Base-by-base conservation (phyloP, 1,140 invertebrate genomes). In the Helicoverpa armigera region DNA sequence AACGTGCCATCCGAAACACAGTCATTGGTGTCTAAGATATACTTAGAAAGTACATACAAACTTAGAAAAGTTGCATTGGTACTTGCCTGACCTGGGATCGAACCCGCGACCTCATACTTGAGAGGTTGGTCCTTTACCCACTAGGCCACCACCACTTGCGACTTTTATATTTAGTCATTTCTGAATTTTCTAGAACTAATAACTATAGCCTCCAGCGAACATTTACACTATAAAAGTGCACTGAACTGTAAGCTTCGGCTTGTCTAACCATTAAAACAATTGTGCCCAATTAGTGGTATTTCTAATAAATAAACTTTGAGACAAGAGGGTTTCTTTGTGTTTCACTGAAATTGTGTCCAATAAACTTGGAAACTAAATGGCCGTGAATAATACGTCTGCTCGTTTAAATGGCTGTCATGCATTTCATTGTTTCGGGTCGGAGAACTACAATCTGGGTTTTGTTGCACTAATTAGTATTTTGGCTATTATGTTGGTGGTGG, bases 271-370 rank as follows among this genome's bases (percentile, higher is more conserved):
- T 70, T 70, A 31, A 31, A 72, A 72, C 23, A 51, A 31, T 72
- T 72, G 23, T 14, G 69, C 13, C 53, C 29, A 72, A 54, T 72
- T 72, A 54, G 69, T 29, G 13, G 18, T 54, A 53, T 54, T 72
- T 72, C 69, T 53, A 53, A 72, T 72, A 54, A 72, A 72, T 69
- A 69, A 10, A 50, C 43, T 69, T 69, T 16, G 16, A 50, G 43
- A 69, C 65, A 67, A 70, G 69, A 23, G 69, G 35, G 35, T 43
- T 53, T 53, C 69, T 72, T 72, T 72, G 69, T 72, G 12, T 72
- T 31, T 4, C 29, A 29, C 11, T 61, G n/a, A 13, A 54, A 54
- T 29, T 54, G 5, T 72, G 50, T 53, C 50, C 29, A 72, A 72
- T 72, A 31, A 72, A 51, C 50, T 72, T 72, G 69, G 16, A 53